These are phyloP conservation scores for Tragelaphus buxtoni DNA, from an alignment of 2,113 vertebrate genomes.

Conservation along the genomic window DNA sequence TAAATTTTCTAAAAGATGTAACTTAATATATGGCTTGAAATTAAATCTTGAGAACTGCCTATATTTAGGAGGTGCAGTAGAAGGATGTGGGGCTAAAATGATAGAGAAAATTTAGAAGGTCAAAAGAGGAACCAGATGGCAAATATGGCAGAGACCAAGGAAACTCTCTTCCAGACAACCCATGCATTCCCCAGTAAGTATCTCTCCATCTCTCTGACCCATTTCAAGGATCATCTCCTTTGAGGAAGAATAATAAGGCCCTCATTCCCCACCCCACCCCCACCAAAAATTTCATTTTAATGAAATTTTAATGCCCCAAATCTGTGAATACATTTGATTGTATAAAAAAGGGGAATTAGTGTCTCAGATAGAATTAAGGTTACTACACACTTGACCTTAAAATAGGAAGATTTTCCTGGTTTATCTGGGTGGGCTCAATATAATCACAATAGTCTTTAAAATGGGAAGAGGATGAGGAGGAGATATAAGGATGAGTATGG, in stretches of 20 bases:
- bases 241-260: not conserved
- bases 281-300: not conserved
- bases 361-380: not conserved
- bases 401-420: not conserved
- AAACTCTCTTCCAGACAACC: not conserved
- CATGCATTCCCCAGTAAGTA: not conserved
- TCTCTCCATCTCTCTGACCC: not conserved
- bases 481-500: not conserved
- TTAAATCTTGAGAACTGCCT: not conserved
- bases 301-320: not conserved
- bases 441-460: not conserved
- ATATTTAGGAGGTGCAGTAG: not conserved
- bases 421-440: not conserved
- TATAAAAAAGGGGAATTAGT: not conserved
- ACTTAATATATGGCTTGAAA: not conserved
- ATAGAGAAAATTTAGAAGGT: not conserved
- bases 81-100: not conserved
- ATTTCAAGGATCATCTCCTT: not conserved
- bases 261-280: too few species aligned
- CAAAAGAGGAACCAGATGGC: not conserved
- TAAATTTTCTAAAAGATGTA: not conserved
- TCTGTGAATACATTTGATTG: not conserved
- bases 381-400: not conserved
- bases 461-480: not conserved
- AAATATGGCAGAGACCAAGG: not conserved